A percentile compares a stretch with the other conserved stretches of the same genome.
phyloP scores from a whole-genome alignment of 2,113 vertebrate species.

The Nerophis ophidion region DNA sequence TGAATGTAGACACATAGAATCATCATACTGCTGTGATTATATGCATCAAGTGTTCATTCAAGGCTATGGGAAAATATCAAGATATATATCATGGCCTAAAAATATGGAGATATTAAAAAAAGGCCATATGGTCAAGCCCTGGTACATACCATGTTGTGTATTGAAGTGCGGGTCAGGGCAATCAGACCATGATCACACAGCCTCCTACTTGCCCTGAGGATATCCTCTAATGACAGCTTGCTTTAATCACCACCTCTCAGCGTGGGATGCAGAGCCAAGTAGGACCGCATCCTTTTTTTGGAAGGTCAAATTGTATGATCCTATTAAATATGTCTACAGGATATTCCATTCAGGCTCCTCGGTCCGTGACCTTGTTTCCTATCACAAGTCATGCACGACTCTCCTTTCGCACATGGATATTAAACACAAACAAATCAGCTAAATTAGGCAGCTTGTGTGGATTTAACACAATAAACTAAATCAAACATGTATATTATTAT shows the following conservation, averaged over 20 bases:
- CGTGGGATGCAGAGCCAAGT: not conserved
- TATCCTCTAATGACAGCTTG: slow-evolving; percentile 10
- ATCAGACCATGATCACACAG: not conserved
- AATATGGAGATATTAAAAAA: no score
- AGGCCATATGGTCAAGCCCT: no score
- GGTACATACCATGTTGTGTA: not conserved
- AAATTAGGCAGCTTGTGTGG: not conserved
- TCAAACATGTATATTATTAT: not conserved
- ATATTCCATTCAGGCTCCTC: not conserved
- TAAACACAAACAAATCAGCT: not conserved
- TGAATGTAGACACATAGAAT: no score
- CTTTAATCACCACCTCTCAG: slow-evolving; percentile 4
- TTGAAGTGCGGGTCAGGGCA: slow-evolving; percentile 4
- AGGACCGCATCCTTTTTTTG: slow-evolving; percentile 1
- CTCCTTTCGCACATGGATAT: not conserved
- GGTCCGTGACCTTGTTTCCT: not conserved
- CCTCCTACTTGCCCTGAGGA: not conserved
- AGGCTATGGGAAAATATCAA: no score
- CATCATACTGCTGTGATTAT: no score
- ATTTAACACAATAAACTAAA: not conserved
- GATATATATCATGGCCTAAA: no score
- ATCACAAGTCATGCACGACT: slow-evolving; percentile 12
- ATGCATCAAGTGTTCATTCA: no score
- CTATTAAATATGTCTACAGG: not conserved
- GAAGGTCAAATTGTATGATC: slow-evolving; percentile 5